A percentile compares a stretch with the other conserved stretches of the same genome.
Evolutionary conservation across 1,140 invertebrate genomes (phyloP).

Genomic region (Dinoponera quadriceps): DNA sequence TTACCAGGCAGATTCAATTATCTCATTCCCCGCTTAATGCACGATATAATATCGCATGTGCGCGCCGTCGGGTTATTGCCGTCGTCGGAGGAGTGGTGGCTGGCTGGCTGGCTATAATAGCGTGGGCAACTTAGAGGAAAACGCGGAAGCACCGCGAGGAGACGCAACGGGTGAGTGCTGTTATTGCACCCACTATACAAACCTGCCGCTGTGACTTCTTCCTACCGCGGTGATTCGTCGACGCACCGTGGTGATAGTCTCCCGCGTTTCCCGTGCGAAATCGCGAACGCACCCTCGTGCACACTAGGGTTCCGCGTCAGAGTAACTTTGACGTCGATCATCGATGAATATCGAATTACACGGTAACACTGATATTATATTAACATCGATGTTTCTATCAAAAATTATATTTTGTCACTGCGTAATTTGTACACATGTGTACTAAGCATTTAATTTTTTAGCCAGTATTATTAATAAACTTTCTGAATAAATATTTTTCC

Average conservation of each 20-base stretch:
- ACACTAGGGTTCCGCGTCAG: too few relatives aligned
- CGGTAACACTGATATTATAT: too few relatives aligned
- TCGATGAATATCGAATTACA: too few relatives aligned
- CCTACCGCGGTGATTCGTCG: not conserved
- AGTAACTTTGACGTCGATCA: too few relatives aligned
- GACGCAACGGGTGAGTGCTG: not conserved
- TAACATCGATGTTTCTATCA: too few relatives aligned
- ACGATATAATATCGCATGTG: slow-evolving; percentile 15
- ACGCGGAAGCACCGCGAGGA: not conserved
- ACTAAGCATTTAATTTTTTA: too few relatives aligned
- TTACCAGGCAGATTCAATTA: slow-evolving; percentile 8
- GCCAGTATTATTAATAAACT: too few relatives aligned
- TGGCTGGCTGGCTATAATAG: too few relatives aligned
- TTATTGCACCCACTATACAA: not conserved
- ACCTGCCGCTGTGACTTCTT: slow-evolving; percentile 23
- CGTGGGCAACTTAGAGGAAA: slow-evolving; percentile 18
- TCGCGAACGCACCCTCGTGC: not conserved
- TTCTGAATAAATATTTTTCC: too few relatives aligned
- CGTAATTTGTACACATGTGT: too few relatives aligned
- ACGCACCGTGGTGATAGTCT: not conserved
- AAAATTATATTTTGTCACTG: too few relatives aligned
- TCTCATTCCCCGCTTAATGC: slow-evolving; percentile 5
- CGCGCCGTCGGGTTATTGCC: slow-evolving; percentile 1
- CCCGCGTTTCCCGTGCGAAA: not conserved
- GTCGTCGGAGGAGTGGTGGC: not conserved